Conservation (phyloP, 2,113 vertebrate genomes). For the Toxotes chatareus region DNA sequence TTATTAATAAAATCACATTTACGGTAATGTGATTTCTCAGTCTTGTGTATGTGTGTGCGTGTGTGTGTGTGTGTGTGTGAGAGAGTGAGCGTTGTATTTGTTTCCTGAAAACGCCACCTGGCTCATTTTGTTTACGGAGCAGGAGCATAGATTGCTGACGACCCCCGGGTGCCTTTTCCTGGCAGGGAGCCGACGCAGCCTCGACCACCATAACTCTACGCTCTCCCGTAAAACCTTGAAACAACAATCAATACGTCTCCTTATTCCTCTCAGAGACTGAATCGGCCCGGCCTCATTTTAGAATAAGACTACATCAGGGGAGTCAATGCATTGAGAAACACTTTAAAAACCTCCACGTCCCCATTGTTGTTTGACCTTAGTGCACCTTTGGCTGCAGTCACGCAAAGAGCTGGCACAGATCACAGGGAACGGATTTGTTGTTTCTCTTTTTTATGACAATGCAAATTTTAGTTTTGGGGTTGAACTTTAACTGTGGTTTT, state of each 20-base stretch:
- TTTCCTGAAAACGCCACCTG: constrained; percentile 35
- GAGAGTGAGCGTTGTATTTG: constrained; percentile 21
- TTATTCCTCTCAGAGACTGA: constrained; percentile 63
- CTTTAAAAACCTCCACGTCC: constrained; percentile 17
- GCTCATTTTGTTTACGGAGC: constrained; percentile 65
- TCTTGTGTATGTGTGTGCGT: constrained; percentile 21
- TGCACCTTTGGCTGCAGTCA: neutral
- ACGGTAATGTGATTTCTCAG: constrained; percentile 62
- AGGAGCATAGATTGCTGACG: constrained; percentile 62
- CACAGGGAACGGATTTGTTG: neutral
- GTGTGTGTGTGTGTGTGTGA: constrained; percentile 12
- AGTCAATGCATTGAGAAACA: constrained; percentile 31
- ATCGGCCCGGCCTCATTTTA: constrained; percentile 50
- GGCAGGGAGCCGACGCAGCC: constrained; percentile 31
- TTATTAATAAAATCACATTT: constrained; percentile 86
- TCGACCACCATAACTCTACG: constrained; percentile 69
- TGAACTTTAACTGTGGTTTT: neutral
- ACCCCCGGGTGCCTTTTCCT: constrained; percentile 33
- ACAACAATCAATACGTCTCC: constrained; percentile 78
- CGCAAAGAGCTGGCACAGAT: neutral
- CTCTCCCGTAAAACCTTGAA: constrained; percentile 72
- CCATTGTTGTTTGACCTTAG: constrained; percentile 50
- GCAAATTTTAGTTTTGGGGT: neutral
- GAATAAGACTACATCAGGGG: constrained; percentile 61
- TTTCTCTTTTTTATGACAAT: neutral